Conservation (phyloP, 2,888 invertebrate genomes). For the Punctoribates punctum region DNA sequence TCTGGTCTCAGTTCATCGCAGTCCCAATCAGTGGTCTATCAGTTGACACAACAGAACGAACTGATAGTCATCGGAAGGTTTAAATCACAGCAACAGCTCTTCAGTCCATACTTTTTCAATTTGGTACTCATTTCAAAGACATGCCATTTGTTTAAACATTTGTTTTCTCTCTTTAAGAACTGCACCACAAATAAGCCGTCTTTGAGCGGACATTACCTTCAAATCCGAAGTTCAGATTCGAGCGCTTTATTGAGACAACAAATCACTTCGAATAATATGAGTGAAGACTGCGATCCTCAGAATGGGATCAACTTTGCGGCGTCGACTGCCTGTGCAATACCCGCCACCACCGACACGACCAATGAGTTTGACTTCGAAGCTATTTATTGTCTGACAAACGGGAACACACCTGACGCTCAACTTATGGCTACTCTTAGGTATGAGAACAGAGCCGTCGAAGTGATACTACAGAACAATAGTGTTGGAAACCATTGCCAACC, state of each 20-base stretch:
- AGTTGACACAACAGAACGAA: conserved; percentile 42
- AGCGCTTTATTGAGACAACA: conserved; percentile 26
- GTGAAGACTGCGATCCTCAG: not conserved
- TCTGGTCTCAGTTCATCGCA: conserved; percentile 24
- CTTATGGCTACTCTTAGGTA: conserved; percentile 39
- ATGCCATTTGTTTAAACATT: not conserved
- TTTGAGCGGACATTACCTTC: conserved; percentile 42
- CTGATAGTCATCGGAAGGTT: conserved; percentile 41
- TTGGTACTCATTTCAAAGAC: conserved; percentile 34
- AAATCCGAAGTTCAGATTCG: conserved; percentile 33
- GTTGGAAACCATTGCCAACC: not conserved
- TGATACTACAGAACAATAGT: conserved; percentile 30
- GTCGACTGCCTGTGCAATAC: conserved; percentile 17
- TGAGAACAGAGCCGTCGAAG: conserved; percentile 31
- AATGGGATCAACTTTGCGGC: conserved; percentile 13
- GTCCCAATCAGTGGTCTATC: conserved; percentile 38
- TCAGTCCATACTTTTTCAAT: conserved; percentile 42
- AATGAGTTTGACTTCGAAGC: conserved; percentile 27
- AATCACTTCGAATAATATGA: not conserved
- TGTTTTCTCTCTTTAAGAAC: conserved; percentile 31
- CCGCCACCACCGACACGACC: not conserved
- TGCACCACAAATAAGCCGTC: conserved; percentile 21
- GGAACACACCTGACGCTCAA: conserved; percentile 11
- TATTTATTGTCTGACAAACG: conserved; percentile 22
- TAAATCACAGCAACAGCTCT: conserved; percentile 35